These are phyloP conservation scores for Xylocampa areola DNA, from an alignment of 2,888 invertebrate genomes.

Conservation along the genomic window DNA sequence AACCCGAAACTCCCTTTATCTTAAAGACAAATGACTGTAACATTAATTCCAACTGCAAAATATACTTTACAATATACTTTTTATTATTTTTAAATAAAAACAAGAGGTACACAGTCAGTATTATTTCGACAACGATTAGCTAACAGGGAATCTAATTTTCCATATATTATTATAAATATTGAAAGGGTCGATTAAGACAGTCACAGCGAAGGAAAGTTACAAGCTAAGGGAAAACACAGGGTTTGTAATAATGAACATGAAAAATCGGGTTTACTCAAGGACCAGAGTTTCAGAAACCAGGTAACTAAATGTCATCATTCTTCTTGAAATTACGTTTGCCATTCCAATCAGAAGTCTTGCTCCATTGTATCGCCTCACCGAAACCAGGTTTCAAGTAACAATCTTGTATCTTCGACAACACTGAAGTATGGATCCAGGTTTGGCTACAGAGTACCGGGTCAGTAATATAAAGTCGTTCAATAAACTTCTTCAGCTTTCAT, in stretches of 20 bases:
- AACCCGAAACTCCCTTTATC: constrained; percentile 67
- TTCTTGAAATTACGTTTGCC: constrained; percentile 45
- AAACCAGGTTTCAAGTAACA: too few relatives aligned
- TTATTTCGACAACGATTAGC: constrained; percentile 77
- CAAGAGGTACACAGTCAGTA: constrained; percentile 73
- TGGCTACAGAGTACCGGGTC: too few relatives aligned
- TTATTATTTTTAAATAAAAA: constrained; percentile 73
- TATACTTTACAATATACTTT: constrained; percentile 64
- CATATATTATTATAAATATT: constrained; percentile 64
- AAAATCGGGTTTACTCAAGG: constrained; percentile 27
- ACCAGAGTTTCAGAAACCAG: constrained; percentile 16
- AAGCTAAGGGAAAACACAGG: constrained; percentile 45
- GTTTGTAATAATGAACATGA: constrained; percentile 48
- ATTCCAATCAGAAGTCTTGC: constrained; percentile 43
- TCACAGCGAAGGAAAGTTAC: constrained; percentile 53
- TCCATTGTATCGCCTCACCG: too few relatives aligned
- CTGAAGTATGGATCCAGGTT: too few relatives aligned
- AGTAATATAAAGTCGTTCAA: constrained; percentile 35
- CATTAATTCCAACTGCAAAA: constrained; percentile 74
- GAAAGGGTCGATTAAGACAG: constrained; percentile 55
- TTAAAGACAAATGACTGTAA: constrained; percentile 75
- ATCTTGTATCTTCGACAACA: too few relatives aligned
- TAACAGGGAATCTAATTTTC: constrained; percentile 77
- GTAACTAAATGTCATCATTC: constrained; percentile 35
- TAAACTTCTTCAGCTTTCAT: constrained; percentile 53